phyloP scores from a whole-genome alignment of 2,797 vertebrate species.

The Threskiornis aethiopicus region DNA sequence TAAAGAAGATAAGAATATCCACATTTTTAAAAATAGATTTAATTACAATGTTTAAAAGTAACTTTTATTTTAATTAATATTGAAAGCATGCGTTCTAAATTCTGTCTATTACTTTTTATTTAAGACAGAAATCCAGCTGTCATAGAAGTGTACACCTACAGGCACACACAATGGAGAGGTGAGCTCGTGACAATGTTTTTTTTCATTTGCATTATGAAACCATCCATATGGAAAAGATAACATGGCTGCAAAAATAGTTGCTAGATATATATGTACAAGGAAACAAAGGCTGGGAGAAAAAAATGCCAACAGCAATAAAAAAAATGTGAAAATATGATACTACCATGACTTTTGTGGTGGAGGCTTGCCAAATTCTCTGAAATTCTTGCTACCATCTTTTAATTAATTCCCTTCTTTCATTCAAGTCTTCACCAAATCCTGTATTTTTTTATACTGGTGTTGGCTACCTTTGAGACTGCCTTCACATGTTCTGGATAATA shows the following conservation, averaged over 20 bases:
- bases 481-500: background rate
- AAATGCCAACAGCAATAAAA: background rate
- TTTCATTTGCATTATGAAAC: background rate
- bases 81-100: background rate
- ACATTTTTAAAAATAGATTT: background rate
- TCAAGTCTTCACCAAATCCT: background rate
- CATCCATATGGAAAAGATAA: background rate
- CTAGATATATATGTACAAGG: background rate
- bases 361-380: background rate
- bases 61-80: background rate
- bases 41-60: background rate
- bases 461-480: background rate
- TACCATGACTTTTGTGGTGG: background rate
- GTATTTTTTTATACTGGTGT: background rate
- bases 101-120: background rate
- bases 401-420: background rate
- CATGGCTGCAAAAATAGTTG: background rate
- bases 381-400: background rate
- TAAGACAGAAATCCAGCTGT: background rate
- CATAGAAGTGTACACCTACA: background rate
- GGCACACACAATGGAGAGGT: background rate
- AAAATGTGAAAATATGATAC: background rate
- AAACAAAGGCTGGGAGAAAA: background rate
- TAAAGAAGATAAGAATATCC: background rate
- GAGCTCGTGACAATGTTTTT: background rate